phyloP scores from a whole-genome alignment of 2,888 invertebrate species.

The Capitulum mitella region DNA sequence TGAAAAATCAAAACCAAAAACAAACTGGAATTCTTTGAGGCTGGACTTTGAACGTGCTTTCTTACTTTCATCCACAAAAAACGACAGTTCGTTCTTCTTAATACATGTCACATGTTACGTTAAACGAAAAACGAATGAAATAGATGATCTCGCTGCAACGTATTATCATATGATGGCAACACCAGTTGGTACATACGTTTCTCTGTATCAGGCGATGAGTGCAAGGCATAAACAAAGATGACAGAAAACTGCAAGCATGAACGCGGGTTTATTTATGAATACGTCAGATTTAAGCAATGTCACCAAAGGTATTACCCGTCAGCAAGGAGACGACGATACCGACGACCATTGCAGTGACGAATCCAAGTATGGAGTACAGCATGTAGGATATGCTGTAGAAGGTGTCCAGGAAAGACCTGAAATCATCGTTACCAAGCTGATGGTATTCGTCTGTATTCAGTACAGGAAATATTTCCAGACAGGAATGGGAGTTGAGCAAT shows the following conservation, averaged over 20 bases:
- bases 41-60: background rate
- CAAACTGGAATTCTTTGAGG: background rate
- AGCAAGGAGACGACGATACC: background rate
- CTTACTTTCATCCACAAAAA: background rate
- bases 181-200: background rate
- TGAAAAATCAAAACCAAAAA: background rate
- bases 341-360: background rate
- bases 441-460: background rate
- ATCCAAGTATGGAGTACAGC: background rate
- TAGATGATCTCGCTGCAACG: background rate
- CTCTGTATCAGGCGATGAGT: background rate
- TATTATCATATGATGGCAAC: background rate
- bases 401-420: background rate
- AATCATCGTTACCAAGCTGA: background rate
- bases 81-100: background rate
- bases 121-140: background rate
- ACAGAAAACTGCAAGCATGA: background rate
- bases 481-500: background rate
- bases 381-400: slow-evolving; percentile 6
- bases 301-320: background rate
- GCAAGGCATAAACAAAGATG: background rate
- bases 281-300: background rate
- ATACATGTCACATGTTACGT: background rate
- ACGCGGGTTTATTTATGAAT: background rate
- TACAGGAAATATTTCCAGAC: background rate